Conservation (phyloP, 2,113 vertebrate species). For the Peromyscus maniculatus region DNA sequence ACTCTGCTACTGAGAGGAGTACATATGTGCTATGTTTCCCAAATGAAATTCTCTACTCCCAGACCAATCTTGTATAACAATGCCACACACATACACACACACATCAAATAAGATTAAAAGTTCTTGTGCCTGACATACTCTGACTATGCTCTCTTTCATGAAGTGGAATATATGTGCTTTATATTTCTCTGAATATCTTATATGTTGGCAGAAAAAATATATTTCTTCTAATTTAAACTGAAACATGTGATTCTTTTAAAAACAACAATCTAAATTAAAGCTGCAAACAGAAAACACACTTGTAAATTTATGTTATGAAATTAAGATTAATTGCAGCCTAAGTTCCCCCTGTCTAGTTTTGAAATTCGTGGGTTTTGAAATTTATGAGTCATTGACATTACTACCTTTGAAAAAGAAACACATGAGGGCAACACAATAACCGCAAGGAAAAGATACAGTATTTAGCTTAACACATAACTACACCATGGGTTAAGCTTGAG, state of each 20-base stretch:
- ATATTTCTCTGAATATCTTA: slow-evolving; percentile 23
- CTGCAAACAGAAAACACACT: not conserved
- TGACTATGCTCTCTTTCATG: slow-evolving; percentile 26
- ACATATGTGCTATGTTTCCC: slow-evolving; percentile 71
- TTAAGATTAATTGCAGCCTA: not conserved
- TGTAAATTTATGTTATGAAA: slow-evolving; percentile 26
- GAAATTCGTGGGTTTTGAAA: not conserved
- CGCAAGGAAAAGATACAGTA: not conserved
- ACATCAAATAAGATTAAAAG: slow-evolving; percentile 76
- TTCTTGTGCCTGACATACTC: slow-evolving; percentile 69
- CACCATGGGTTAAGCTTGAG: not conserved
- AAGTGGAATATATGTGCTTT: slow-evolving; percentile 38
- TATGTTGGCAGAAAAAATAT: slow-evolving; percentile 35
- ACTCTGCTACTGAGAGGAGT: slow-evolving; percentile 68
- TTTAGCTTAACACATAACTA: slow-evolving; percentile 11
- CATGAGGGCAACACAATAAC: not conserved
- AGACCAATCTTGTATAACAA: slow-evolving; percentile 76
- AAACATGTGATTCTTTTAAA: not conserved
- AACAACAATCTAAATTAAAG: slow-evolving; percentile 46
- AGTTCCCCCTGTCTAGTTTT: not conserved
- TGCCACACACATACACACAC: not conserved
- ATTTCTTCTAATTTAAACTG: slow-evolving; percentile 34
- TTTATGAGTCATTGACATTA: slow-evolving; percentile 8
- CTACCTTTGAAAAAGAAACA: not conserved
- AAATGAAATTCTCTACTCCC: slow-evolving; percentile 69